Percentiles rank a stretch among this genome's conserved stretches.
These are phyloP conservation scores for Magallana gigas DNA, from an alignment of 1,140 invertebrate genomes.

Conservation along the genomic window DNA sequence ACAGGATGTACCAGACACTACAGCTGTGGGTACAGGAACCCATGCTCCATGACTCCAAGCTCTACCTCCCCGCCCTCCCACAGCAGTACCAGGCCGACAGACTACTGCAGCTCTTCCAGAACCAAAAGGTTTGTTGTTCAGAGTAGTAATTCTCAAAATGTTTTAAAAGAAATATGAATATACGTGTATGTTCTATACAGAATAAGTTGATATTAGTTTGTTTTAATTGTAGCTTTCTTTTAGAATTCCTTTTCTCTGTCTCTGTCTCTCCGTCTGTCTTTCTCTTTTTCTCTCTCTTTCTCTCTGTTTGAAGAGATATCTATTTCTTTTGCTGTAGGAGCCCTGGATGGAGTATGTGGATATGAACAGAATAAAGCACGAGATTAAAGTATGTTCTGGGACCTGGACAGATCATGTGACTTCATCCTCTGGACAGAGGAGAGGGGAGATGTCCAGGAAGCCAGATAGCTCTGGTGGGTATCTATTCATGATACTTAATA, in stretches of 20 bases:
- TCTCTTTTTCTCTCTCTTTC: not conserved
- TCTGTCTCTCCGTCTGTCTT: not conserved
- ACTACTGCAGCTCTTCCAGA: slow-evolving; percentile 80
- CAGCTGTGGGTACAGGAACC: slow-evolving; percentile 89
- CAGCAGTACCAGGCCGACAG: slow-evolving; percentile 81
- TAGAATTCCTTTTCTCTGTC: not conserved
- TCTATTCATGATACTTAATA: not conserved
- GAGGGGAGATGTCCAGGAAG: not conserved
- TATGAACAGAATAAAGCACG: slow-evolving; percentile 80
- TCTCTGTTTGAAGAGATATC: not conserved
- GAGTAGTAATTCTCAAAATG: too few relatives aligned
- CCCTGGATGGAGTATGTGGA: slow-evolving; percentile 87
- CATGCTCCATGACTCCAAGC: slow-evolving; percentile 84
- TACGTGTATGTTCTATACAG: too few relatives aligned
- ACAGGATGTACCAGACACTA: slow-evolving; percentile 81
- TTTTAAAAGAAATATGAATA: too few relatives aligned
- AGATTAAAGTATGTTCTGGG: slow-evolving; percentile 59
- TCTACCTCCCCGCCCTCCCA: slow-evolving; percentile 87
- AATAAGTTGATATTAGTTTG: too few relatives aligned
- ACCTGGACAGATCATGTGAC: slow-evolving; percentile 61
- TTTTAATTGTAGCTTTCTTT: not conserved
- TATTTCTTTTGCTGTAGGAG: slow-evolving; percentile 59
- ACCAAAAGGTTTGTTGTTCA: slow-evolving; percentile 74
- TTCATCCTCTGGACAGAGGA: not conserved
- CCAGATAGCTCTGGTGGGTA: not conserved